Evolutionary conservation across 2,113 vertebrate species (phyloP).

Genomic region (Catharus bicknelli): DNA sequence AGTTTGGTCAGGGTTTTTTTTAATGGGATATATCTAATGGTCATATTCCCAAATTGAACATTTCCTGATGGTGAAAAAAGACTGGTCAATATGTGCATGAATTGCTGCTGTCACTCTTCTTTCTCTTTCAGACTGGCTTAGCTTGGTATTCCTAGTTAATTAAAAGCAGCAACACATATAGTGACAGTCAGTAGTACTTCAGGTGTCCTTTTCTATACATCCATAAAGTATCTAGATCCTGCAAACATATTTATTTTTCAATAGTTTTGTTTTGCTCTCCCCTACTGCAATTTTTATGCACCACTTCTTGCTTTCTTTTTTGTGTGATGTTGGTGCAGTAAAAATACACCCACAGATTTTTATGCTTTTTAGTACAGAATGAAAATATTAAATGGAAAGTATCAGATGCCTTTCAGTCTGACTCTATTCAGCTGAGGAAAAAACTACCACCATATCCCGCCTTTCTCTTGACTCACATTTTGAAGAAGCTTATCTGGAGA

Average conservation of each 20-base stretch:
- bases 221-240: not conserved
- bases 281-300: not conserved
- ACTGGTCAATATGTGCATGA: not conserved
- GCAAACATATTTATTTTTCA: not conserved
- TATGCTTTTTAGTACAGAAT: not conserved
- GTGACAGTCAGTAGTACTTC: not conserved
- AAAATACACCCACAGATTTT: not conserved
- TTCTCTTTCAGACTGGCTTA: not conserved
- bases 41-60: not conserved
- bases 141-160: not conserved
- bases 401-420: not conserved
- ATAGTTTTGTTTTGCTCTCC: not conserved
- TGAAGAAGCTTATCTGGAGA: not conserved
- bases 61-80: not conserved
- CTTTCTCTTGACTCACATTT: not conserved
- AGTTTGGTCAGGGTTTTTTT: not conserved
- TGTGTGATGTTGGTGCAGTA: not conserved
- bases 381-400: not conserved
- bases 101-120: not conserved
- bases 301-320: not conserved
- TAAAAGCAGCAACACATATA: not conserved
- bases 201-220: not conserved
- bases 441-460: rapidly evolving
- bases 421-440: not conserved
- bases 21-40: not conserved